Evolutionary conservation across 2,113 vertebrate genomes (phyloP), one percentile per base, ranked within the genome.

Genomic region (Melanerpes formicivorus): DNA sequence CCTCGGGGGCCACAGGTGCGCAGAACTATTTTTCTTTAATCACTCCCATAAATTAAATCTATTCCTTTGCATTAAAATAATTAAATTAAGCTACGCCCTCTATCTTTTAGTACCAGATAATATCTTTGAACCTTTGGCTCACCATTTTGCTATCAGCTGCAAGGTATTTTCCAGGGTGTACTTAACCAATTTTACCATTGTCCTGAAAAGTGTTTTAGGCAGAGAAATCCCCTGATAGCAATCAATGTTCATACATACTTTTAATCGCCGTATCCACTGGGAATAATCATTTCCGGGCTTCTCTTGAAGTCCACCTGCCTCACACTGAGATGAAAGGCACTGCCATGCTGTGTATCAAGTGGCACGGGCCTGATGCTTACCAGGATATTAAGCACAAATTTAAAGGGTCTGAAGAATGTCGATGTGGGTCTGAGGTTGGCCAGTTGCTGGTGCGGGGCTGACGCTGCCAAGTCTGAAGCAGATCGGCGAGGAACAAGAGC

Each of bases 11-110:
- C 96, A 88, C 98, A 98, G 98, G 97, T 98, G 98, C 85, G 96
- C 96, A 87, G 93, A 94, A 84, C 90, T 97, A 88, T 97, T 97
- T 97, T 97, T 97, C 97, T 98, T 98, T 98, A 98, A 98, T 98
- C 97, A 81, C 96, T 96, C 96, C 90, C 97, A 96, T 98, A 98
- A 98, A 98, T 98, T 97, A 98, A 98, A 89, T 88, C 60, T 97
- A 97, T 98, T 97, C 91, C 91, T 97, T 96, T 96, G 87, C 97
- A 96, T 97, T 97, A 97, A 96, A 97, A 97, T 96, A 98, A 97
- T 97, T 97, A 97, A 97, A 96, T 96, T 96, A 97, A 97, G 93
- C 65, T 95, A 96, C 95, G 16, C 92, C 94, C 96, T 97, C 6
- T 94, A 83, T 94, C 90, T 97, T 97, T 97, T 97, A 97, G 95